These are phyloP conservation scores for Morus bassanus DNA, from an alignment of 2,797 vertebrate species.

Conservation along the genomic window DNA sequence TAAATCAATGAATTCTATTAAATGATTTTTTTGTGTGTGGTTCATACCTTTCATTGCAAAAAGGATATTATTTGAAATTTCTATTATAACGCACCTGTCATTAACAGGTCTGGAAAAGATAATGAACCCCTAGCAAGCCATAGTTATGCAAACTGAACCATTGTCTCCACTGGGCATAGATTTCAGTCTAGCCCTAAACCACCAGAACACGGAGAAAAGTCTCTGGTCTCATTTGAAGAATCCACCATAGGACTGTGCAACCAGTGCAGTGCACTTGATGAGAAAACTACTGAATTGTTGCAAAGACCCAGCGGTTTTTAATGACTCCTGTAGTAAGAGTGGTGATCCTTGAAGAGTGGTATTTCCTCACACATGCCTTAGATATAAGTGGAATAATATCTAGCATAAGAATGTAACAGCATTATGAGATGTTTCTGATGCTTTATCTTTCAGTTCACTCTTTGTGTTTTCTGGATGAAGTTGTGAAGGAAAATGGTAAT, in stretches of 20 bases:
- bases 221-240: not conserved
- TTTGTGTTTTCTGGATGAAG: slow-evolving; percentile 35
- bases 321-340: not conserved
- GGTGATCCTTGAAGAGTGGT: not conserved
- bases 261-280: not conserved
- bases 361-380: not conserved
- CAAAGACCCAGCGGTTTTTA: not conserved
- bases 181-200: not conserved
- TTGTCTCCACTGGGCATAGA: not conserved
- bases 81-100: not conserved
- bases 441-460: slow-evolving; percentile 19
- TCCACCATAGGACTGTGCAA: not conserved
- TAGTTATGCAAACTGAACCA: not conserved
- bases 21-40: fast-evolving
- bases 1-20: not conserved
- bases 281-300: not conserved
- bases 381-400: not conserved
- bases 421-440: slow-evolving; percentile 11
- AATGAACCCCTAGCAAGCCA: not conserved
- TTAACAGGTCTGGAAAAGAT: not conserved
- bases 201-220: not conserved
- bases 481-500: slow-evolving; percentile 35
- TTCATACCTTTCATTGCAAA: not conserved
- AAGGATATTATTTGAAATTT: not conserved
- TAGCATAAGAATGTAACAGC: not conserved